Conservation (phyloP, 2,113 vertebrate species). For the Alethe castanea region DNA sequence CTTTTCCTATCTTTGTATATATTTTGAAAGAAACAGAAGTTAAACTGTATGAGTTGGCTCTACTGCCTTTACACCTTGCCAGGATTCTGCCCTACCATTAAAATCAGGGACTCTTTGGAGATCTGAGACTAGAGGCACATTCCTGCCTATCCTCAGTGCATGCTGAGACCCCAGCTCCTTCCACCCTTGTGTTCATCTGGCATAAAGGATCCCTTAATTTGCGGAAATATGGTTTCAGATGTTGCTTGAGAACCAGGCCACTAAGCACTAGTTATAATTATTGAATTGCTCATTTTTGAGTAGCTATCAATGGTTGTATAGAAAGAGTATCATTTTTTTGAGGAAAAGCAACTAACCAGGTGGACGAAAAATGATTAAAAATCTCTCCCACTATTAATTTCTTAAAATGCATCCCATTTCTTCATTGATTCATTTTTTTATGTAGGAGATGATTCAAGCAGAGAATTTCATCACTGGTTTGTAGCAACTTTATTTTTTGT, state of each 20-base stretch:
- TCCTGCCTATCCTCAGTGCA: not conserved
- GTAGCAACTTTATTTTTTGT: not conserved
- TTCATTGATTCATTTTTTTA: not conserved
- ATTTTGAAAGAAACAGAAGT: not conserved
- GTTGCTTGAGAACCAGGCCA: not conserved
- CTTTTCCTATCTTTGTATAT: not conserved
- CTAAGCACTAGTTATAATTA: not conserved
- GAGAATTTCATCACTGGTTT: not conserved
- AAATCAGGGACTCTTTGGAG: not conserved
- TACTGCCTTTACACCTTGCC: not conserved
- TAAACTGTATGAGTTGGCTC: not conserved
- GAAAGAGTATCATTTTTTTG: not conserved
- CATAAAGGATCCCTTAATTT: not conserved
- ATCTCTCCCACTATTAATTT: not conserved
- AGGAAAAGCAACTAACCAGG: not conserved
- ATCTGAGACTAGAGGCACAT: not conserved
- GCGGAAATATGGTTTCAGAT: not conserved
- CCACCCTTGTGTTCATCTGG: not conserved
- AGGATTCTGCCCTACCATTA: not conserved
- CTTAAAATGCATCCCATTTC: not conserved
- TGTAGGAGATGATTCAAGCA: not conserved
- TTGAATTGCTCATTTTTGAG: not conserved
- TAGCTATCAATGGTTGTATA: not conserved
- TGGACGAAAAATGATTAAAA: not conserved
- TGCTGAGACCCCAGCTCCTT: not conserved